Base-by-base conservation (phyloP, 2,113 vertebrate species). In the Orcinus orca region DNA sequence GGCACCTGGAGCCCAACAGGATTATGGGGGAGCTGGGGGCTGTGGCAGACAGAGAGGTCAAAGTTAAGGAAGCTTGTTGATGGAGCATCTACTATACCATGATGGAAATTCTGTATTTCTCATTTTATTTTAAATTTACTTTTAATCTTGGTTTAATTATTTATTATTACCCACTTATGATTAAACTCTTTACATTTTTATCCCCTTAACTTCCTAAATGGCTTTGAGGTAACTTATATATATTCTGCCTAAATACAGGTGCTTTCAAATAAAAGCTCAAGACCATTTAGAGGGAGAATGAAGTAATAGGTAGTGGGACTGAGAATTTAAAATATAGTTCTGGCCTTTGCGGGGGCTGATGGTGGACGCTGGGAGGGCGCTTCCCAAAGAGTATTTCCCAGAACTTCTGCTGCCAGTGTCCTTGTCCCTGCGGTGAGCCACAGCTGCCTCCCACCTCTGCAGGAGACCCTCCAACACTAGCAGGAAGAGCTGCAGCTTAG, bases 281-380 rank as follows among this genome's bases (percentile, higher is more conserved):
- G 23, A 31, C 23, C 62, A 21, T 29, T 33, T 36, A 68, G 18
- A 60, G 18, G 25, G 41, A 79, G 41, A 83, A 80, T 31, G n/a
- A 84, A 73, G 36, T 38, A 21, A n/a, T 11, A 67, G n/a, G 41
- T 14, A 77, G 53, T 67, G 20, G 55, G 21, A 62, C 26, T 60
- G 53, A 77, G 25, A 71, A 92, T 76, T 95, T 26, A 92, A 93
- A 90, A 90, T 65, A 8, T 80, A 29, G 38, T 62, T 77, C 58
- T 84, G 8, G 23, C 58, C 23, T 53, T 53, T 53, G 50, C 5
- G 4, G 50, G 50, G 50, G 50, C 50, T 53, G 17, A 53, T 53
- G 50, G 50, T 53, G 50, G 50, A 53, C 0, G 15, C 50, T 53
- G 50, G 15, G 50, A 53, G 5, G 15, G 15, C 5, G 50, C 50